Evolutionary conservation across 2,888 invertebrate genomes (phyloP).

Genomic region (Caenorhabditis afra): DNA sequence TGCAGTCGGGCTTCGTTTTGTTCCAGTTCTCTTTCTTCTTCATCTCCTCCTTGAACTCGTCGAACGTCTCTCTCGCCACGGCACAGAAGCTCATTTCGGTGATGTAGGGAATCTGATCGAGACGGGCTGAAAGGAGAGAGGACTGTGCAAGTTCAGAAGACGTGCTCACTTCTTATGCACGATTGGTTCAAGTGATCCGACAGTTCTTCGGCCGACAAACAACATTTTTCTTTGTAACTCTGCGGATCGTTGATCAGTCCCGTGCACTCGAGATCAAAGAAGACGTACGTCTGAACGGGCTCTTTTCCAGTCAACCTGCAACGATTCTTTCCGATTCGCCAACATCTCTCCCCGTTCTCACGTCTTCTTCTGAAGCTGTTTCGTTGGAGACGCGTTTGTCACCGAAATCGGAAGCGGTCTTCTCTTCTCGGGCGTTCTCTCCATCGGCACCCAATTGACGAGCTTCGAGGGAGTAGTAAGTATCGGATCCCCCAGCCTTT

Average conservation of each 20-base stretch:
- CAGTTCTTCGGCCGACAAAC: conserved; percentile 8
- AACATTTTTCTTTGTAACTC: conserved; percentile 1
- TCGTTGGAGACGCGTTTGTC: conserved; percentile 43
- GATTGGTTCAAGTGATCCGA: conserved; percentile 15
- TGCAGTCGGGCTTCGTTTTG: conserved; percentile 4
- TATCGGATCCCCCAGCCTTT: conserved; percentile 23
- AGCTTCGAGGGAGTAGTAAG: conserved; percentile 50
- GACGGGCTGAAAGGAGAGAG: conserved; percentile 40
- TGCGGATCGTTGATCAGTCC: conserved; percentile 57
- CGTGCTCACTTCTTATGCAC: conserved; percentile 24
- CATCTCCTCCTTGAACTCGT: conserved; percentile 38
- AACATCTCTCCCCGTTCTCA: too few species aligned
- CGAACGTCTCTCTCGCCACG: conserved; percentile 68
- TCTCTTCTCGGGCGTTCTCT: conserved; percentile 26
- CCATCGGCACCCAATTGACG: conserved; percentile 5
- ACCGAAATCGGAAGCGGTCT: conserved; percentile 8
- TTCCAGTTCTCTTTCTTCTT: conserved; percentile 26
- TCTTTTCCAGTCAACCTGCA: conserved; percentile 22
- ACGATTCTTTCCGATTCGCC: neutral
- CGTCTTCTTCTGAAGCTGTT: conserved; percentile 12
- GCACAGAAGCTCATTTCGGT: conserved; percentile 76
- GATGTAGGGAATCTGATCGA: conserved; percentile 62
- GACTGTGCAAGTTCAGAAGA: neutral
- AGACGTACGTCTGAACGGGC: conserved; percentile 62
- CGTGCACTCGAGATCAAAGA: conserved; percentile 75